phyloP scores from a whole-genome alignment of 2,888 invertebrate genomes.

The Tupiocoris notatus region DNA sequence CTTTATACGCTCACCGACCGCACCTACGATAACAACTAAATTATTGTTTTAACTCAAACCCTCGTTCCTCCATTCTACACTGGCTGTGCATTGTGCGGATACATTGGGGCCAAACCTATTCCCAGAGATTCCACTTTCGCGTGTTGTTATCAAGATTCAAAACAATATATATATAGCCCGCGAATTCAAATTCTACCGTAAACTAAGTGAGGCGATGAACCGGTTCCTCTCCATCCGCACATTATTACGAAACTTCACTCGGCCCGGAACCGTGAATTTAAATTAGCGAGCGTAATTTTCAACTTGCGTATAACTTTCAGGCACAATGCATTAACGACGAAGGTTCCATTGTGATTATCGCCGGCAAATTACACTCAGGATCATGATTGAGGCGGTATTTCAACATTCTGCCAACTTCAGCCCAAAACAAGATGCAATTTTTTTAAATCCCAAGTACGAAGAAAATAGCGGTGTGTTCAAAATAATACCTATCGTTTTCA shows the following conservation, averaged over 20 bases:
- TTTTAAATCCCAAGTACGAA: too few species aligned
- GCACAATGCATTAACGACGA: background rate
- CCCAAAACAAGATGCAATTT: too few species aligned
- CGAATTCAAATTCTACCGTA: constrained; percentile 9
- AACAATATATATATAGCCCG: constrained; percentile 23
- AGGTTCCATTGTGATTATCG: background rate
- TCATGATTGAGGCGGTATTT: too few species aligned
- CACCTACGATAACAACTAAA: constrained; percentile 41
- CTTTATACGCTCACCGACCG: constrained; percentile 39
- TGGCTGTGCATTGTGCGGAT: background rate
- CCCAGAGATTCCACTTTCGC: background rate
- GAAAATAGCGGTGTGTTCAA: too few species aligned
- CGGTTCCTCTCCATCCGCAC: background rate
- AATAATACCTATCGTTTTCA: too few species aligned
- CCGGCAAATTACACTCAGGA: background rate
- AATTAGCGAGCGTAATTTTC: background rate
- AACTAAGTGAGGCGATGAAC: constrained; percentile 16
- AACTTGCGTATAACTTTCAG: background rate
- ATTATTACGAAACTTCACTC: background rate
- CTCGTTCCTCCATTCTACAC: background rate
- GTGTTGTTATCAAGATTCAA: constrained; percentile 18
- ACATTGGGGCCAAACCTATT: constrained; percentile 5
- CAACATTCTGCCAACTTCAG: too few species aligned
- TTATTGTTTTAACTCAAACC: constrained; percentile 40
- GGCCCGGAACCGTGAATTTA: background rate